Base-by-base conservation (phyloP, 2,888 invertebrate genomes). In the Lasioglossum zephyrum region DNA sequence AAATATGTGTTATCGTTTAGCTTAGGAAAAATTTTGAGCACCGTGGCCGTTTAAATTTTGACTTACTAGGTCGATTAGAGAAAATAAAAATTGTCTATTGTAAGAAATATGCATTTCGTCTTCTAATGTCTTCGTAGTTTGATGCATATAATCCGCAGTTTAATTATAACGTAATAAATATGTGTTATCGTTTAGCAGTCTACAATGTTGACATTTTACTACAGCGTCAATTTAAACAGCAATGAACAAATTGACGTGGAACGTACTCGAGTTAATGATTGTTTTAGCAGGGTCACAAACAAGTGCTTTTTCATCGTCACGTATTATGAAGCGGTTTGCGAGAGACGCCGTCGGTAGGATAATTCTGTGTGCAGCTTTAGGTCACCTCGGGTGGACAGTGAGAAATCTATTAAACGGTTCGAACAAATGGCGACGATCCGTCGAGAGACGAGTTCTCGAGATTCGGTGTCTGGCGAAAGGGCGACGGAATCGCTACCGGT, bases 401-500 rank as follows among this genome's bases (percentile, higher is more conserved):
- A 73, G 73, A 31, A 63, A 73, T 79, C 73, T 31, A 73, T 73
- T 79, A 60, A 69, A 69, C 69, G 39, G 41, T 22, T 39, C 41
- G 69, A 69, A n/a, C 41, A 39, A 69, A 69, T 41, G 69, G 69
- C 69, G 41, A 39, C 39, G 69, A 41, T 39, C 69, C 31, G 18
- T 36, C 36, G 66, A 31, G 63, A 3, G 66, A 22, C 66, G 36
- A 36, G 66, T 9, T 31, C 31, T 16, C 63, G 47, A 16, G 73
- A 44, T 73, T 66, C 57, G 73, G 36, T 36, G 22, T 57, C 74
- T 22, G 44, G 39, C 47, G 72, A 44, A 75, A 82, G 75, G 76
- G 72, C 78, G 78, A 81, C 44, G 81, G 81, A 47, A 49, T 63
- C 83, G 74, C 79, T 85, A 85, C 82, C 82, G 85, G 82, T 82